A percentile compares a stretch with the other conserved stretches of the same genome.
phyloP scores from a whole-genome alignment of 2,113 vertebrate species.

The Pituophis catenifer region DNA sequence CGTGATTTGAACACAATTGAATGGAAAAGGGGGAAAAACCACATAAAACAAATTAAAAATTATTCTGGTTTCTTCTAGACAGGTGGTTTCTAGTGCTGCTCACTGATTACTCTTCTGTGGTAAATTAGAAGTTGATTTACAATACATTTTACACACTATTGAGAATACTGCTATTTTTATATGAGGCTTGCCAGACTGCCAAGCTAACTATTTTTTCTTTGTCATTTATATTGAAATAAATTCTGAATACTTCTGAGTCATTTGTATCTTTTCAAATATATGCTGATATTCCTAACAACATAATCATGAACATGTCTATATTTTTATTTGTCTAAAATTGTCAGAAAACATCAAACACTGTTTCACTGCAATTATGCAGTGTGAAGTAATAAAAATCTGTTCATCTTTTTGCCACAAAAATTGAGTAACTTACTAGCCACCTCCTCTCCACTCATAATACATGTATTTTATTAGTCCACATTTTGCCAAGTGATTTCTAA shows the following conservation, averaged over 20 bases:
- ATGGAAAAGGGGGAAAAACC: not conserved
- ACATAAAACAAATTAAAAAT: not conserved
- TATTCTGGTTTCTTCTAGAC: not conserved
- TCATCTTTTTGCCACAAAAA: not conserved
- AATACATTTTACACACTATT: not conserved
- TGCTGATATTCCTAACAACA: not conserved
- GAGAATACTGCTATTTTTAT: not conserved
- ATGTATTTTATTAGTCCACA: not conserved
- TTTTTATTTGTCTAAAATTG: not conserved
- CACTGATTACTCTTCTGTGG: not conserved
- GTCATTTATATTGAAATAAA: not conserved
- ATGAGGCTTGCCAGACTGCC: not conserved
- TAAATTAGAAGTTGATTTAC: not conserved
- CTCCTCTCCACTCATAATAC: not conserved
- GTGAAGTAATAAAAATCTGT: not conserved
- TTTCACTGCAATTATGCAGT: not conserved
- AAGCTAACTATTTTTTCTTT: not conserved
- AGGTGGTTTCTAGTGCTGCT: not conserved
- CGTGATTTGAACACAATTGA: not conserved
- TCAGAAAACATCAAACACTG: not conserved
- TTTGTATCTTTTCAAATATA: not conserved
- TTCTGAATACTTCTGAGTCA: not conserved
- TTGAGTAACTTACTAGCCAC: not conserved
- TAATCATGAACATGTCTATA: not conserved
- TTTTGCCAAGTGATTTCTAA: not conserved